A percentile compares a stretch with the other conserved stretches of the same genome.
Conservation (phyloP, 2,113 vertebrate genomes). For the Pithys albifrons region DNA sequence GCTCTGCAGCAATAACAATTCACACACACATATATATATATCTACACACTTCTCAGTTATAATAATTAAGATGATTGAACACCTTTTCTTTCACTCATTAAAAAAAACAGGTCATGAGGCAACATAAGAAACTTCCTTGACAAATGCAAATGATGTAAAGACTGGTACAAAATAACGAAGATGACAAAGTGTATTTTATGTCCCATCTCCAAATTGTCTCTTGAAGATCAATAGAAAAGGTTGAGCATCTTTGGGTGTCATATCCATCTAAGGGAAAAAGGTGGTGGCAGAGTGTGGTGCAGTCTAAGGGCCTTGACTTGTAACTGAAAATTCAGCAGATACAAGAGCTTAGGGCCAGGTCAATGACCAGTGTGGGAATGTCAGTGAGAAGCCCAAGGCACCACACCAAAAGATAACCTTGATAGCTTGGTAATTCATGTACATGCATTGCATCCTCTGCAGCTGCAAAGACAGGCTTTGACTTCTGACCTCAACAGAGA, state of each 20-base stretch:
- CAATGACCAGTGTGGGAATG: not conserved
- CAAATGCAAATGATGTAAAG: not conserved
- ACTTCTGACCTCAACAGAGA: not conserved
- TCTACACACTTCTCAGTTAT: not conserved
- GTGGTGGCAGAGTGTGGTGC: not conserved
- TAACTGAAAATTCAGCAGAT: not conserved
- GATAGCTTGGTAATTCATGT: not conserved
- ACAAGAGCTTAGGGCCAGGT: not conserved
- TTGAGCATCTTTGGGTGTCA: not conserved
- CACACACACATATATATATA: not conserved
- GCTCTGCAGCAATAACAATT: not conserved
- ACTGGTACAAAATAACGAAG: not conserved
- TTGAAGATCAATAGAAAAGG: not conserved
- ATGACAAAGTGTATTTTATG: not conserved
- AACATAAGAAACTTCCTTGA: not conserved
- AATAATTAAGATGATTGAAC: not conserved
- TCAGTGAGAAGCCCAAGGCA: not conserved
- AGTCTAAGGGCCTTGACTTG: not conserved
- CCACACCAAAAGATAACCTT: not conserved
- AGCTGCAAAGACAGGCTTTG: not conserved
- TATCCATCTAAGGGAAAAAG: fast-evolving
- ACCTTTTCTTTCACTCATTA: not conserved
- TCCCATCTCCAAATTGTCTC: not conserved
- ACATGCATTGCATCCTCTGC: not conserved
- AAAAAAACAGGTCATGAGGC: not conserved